These are phyloP conservation scores for Apodemia hepburni DNA, from an alignment of 2,888 invertebrate genomes.

Conservation along the genomic window DNA sequence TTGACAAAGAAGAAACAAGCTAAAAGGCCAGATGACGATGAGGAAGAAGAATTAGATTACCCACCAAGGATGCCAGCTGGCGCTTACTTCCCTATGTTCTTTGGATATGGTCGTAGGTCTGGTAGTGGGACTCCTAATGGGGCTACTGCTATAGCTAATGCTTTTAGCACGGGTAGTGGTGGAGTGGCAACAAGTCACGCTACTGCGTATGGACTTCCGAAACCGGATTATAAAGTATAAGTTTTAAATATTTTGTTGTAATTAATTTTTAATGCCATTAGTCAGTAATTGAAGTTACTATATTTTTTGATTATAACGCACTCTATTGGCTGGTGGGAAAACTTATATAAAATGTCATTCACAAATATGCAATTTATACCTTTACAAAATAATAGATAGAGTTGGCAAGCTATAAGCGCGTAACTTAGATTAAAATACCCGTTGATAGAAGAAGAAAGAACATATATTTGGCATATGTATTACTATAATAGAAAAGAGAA, in stretches of 20 bases:
- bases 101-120: constrained; percentile 67
- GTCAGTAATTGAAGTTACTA: neutral
- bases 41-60: constrained; percentile 75
- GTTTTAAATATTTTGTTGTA: constrained; percentile 26
- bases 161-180: constrained; percentile 85
- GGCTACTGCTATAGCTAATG: constrained; percentile 86
- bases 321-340: neutral
- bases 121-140: constrained; percentile 75
- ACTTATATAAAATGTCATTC: neutral
- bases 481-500: too few species aligned
- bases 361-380: too few species aligned
- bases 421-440: too few species aligned
- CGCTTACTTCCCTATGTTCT: constrained; percentile 85
- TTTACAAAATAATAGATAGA: too few species aligned
- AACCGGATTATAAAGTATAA: constrained; percentile 54
- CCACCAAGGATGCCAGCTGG: constrained; percentile 70
- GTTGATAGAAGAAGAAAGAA: too few species aligned
- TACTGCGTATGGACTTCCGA: constrained; percentile 84
- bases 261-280: constrained; percentile 3
- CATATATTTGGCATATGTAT: too few species aligned
- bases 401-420: too few species aligned
- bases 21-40: constrained; percentile 62
- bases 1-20: constrained; percentile 62
- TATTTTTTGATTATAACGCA: neutral
- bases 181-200: constrained; percentile 87